phyloP scores from a whole-genome alignment of 2,113 vertebrate species.

The human region GRCh38 chr5:112545501-112546000 shows the following conservation, averaged over 20 bases:
- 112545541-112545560: neutral
- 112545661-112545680: neutral
- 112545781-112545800: neutral
- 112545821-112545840: neutral
- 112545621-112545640: neutral
- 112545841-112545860: constrained; percentile 15
- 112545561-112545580: neutral
- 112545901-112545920: neutral
- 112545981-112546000: neutral
- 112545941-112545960: neutral
- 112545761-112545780: neutral
- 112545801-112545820: neutral
- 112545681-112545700: neutral
- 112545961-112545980: neutral
- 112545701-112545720: neutral
- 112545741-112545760: neutral
- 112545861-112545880: neutral
- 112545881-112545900: neutral
- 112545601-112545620: neutral
- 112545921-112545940: constrained; percentile 5
- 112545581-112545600: neutral
- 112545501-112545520: neutral
- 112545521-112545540: neutral
- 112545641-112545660: neutral
- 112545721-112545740: neutral